These are phyloP conservation scores for Butorides virescens DNA, from an alignment of 2,113 vertebrate genomes.

Conservation along the genomic window DNA sequence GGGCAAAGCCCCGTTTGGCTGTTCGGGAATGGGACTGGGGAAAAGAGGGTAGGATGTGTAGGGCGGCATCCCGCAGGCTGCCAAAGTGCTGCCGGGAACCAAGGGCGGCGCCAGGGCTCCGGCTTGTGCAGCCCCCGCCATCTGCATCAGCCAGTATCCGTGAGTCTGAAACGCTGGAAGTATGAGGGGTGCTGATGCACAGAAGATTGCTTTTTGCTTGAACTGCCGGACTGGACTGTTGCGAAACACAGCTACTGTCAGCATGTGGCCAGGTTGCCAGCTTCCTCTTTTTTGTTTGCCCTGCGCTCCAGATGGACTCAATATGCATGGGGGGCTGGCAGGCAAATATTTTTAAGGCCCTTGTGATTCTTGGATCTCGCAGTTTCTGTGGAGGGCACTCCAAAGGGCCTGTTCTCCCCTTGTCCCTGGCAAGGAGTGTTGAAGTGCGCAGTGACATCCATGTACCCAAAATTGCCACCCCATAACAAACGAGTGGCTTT, in stretches of 20 bases:
- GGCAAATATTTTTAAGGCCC: neutral
- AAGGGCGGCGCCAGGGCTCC: rapidly evolving
- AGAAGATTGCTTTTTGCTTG: neutral
- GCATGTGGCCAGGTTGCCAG: rapidly evolving
- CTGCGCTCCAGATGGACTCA: rapidly evolving
- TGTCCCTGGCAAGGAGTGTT: neutral
- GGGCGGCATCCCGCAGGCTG: neutral
- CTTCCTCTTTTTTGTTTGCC: neutral
- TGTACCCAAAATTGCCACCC: neutral
- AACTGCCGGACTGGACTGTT: neutral
- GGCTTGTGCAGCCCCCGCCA: rapidly evolving
- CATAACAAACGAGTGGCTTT: neutral
- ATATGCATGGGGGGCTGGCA: rapidly evolving
- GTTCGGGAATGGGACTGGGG: neutral
- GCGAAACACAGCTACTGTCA: neutral
- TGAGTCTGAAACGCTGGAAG: neutral
- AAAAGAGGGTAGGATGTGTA: neutral
- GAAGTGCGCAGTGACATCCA: neutral
- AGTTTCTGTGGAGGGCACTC: neutral
- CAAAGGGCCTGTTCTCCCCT: neutral
- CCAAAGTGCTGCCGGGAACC: rapidly evolving
- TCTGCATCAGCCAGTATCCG: neutral
- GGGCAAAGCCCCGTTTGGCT: neutral
- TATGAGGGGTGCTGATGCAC: neutral
- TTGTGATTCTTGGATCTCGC: neutral